Evolutionary conservation across 2,888 invertebrate genomes (phyloP).

Genomic region (Aromia moschata): DNA sequence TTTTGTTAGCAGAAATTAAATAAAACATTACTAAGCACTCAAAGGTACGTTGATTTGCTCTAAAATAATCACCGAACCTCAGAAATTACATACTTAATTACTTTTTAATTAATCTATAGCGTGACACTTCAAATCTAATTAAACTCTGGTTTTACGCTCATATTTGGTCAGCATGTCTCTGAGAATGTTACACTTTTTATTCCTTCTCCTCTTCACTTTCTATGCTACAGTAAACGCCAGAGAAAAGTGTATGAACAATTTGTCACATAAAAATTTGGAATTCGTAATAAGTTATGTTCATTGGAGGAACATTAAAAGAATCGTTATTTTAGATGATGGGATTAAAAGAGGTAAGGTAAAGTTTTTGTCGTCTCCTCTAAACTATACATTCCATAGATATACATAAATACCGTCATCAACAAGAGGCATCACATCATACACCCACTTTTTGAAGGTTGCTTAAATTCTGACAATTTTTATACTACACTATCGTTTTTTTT

Average conservation of each 20-base stretch:
- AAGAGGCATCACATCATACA: too few species aligned
- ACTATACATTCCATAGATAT: neutral
- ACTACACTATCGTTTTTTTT: too few species aligned
- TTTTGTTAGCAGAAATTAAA: neutral
- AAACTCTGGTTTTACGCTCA: neutral
- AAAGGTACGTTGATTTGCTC: neutral
- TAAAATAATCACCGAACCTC: neutral
- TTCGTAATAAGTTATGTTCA: slow-evolving; percentile 43
- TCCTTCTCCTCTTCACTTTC: neutral
- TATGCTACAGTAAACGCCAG: neutral
- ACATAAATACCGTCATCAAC: too few species aligned
- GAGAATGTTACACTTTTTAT: neutral
- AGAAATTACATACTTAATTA: neutral
- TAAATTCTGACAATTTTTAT: too few species aligned
- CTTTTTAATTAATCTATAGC: slow-evolving; percentile 20
- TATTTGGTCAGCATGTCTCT: neutral
- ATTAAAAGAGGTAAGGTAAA: slow-evolving; percentile 35
- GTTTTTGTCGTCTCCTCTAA: neutral
- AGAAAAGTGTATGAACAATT: slow-evolving; percentile 16
- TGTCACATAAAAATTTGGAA: slow-evolving; percentile 32
- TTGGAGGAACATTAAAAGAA: slow-evolving; percentile 41
- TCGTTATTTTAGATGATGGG: slow-evolving; percentile 43
- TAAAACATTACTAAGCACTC: neutral
- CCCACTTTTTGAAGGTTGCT: too few species aligned
- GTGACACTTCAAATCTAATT: slow-evolving; percentile 6